Evolutionary conservation across 2,888 invertebrate species (phyloP), one percentile per base, ranked within the genome.

Genomic region (Cosmia trapezina): DNA sequence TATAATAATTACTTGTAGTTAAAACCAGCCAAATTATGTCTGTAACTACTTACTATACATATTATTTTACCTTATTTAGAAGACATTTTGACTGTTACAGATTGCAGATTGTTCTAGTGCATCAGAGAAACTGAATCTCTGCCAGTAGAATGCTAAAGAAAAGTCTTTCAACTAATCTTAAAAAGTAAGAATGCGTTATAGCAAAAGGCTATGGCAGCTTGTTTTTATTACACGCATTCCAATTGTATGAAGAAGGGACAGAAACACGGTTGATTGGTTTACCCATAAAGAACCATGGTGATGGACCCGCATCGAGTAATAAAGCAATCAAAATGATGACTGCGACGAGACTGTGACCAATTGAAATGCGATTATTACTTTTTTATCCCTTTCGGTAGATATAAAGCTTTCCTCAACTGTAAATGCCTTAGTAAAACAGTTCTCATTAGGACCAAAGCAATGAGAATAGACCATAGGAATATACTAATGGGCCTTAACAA

Each of bases 261-360:
- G 47, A 54, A 45, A 12, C 53, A 45, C 14, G 14, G 12, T 54
- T 70, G 70, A 78, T 78, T 60, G 60, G 33, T 56, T 47, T 60
- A 54, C 53, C 59, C 53, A 43, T 78, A 61, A 43, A 78, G 43
- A 59, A 47, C 51, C 62, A 41, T 79, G 41, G n/a, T 28, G 43
- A 61, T 43, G 60, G 54, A 54, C 75, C 75, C 75, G 75, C 60
- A 75, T 75, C 43, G 49, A 51, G 63, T 41, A 68, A 57, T 81
- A 75, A 67, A 76, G 37, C 76, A 54, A 69, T 76, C 77, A 63
- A 69, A 81, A 76, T 63, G 64, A 81, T 47, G 28, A 51, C 51
- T 28, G 57, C 41, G 22, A 49, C 63, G 19, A 63, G 28, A 62
- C 53, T 49, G 53, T 53, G 12, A 19, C 80, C 28, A 80, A 75